Percentiles rank a stretch among this genome's conserved stretches.
Evolutionary conservation across 2,888 invertebrate species (phyloP).

Genomic region (Macroteleia sp.): DNA sequence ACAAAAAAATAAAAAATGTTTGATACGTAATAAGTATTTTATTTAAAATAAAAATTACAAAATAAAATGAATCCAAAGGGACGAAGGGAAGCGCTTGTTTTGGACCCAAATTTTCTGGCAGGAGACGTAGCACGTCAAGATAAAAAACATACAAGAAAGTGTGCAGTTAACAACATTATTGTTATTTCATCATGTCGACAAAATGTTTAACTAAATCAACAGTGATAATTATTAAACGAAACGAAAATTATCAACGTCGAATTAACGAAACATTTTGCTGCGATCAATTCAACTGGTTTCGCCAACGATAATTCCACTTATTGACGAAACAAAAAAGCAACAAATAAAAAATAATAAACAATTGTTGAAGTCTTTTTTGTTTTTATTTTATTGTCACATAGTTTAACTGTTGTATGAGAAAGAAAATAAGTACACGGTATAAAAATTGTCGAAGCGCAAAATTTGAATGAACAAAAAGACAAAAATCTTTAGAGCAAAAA

Average conservation of each 20-base stretch:
- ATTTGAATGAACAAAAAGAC: slow-evolving; percentile 33
- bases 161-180: slow-evolving; percentile 66
- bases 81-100: too few relatives aligned
- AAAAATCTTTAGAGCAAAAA: slow-evolving; percentile 9
- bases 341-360: slow-evolving; percentile 39
- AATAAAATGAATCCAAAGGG: too few relatives aligned
- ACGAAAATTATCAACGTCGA: slow-evolving; percentile 60
- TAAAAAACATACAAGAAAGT: slow-evolving; percentile 60
- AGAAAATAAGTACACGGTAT: slow-evolving; percentile 18
- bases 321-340: slow-evolving; percentile 50
- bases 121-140: slow-evolving; percentile 30
- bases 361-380: slow-evolving; percentile 5
- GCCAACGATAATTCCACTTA: slow-evolving; percentile 55
- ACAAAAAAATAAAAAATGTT: neutral
- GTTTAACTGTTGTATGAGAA: slow-evolving; percentile 11
- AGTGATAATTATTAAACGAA: slow-evolving; percentile 46
- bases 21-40: too few relatives aligned
- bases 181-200: slow-evolving; percentile 56
- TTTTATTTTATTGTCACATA: slow-evolving; percentile 22
- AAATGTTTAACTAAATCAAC: slow-evolving; percentile 63
- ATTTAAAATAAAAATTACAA: neutral
- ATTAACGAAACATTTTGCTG: slow-evolving; percentile 63
- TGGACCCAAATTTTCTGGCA: slow-evolving; percentile 4
- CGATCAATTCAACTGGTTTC: slow-evolving; percentile 58
- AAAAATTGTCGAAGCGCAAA: slow-evolving; percentile 44